These are phyloP conservation scores for Ahaetulla prasina DNA, from an alignment of 2,113 vertebrate species.

Conservation along the genomic window DNA sequence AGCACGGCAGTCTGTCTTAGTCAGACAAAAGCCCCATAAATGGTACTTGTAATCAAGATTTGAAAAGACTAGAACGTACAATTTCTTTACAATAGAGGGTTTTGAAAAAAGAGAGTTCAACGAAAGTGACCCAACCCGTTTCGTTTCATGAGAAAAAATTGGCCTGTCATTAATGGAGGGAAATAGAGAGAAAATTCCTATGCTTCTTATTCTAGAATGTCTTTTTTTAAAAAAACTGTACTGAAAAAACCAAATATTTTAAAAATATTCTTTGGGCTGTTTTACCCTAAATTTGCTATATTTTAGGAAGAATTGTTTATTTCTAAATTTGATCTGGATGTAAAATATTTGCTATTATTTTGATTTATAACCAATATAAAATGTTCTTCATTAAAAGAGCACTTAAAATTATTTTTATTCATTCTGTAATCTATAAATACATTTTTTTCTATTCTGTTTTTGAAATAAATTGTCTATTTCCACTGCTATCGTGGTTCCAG, in stretches of 20 bases:
- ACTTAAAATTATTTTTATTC: neutral
- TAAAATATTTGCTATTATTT: neutral
- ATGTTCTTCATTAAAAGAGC: neutral
- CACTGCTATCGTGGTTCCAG: neutral
- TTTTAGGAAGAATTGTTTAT: neutral
- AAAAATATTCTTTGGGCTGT: neutral
- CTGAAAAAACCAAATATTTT: neutral
- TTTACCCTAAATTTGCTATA: neutral
- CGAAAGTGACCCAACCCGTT: neutral
- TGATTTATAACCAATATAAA: neutral
- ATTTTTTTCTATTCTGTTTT: neutral
- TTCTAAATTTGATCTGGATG: neutral
- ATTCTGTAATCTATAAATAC: neutral
- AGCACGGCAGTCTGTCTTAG: neutral
- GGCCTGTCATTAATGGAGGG: neutral
- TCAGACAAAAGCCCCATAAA: neutral
- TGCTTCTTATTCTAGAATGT: neutral
- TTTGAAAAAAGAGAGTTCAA: neutral
- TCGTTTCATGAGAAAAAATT: neutral
- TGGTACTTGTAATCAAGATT: neutral
- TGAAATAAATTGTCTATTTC: neutral
- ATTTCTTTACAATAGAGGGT: neutral
- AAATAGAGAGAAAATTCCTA: neutral
- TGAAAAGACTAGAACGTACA: neutral
- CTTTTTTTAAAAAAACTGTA: neutral